phyloP scores from a whole-genome alignment of 1,140 invertebrate genomes.

The Gyrodactylus salaris region DNA sequence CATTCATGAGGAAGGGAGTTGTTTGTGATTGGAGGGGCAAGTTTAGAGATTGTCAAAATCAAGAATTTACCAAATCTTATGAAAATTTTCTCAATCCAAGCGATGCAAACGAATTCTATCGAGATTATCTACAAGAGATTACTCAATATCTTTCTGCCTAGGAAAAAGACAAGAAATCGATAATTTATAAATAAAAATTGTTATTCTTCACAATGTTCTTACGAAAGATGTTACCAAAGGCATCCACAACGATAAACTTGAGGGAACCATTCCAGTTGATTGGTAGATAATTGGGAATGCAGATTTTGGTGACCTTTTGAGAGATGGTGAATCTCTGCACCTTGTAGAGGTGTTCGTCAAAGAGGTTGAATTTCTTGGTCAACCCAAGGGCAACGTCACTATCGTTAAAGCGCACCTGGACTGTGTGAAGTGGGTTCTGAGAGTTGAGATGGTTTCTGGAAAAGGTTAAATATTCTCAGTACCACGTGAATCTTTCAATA shows the following conservation, averaged over 20 bases:
- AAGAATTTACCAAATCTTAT: neutral
- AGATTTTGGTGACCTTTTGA: neutral
- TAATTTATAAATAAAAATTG: neutral
- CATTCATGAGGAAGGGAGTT: conserved; percentile 3
- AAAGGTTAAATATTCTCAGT: no score
- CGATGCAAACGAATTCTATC: neutral
- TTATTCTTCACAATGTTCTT: neutral
- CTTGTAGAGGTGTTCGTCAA: neutral
- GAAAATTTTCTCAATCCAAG: neutral
- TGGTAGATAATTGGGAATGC: neutral
- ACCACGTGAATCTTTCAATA: no score
- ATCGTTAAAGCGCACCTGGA: neutral
- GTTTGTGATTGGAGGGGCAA: conserved; percentile 1
- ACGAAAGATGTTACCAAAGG: neutral
- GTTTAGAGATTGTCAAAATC: neutral
- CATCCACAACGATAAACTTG: neutral
- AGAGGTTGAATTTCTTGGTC: neutral
- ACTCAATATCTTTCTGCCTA: neutral
- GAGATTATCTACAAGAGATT: neutral
- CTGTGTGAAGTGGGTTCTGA: neutral
- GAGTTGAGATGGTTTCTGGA: neutral
- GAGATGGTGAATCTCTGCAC: neutral
- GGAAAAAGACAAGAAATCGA: no score
- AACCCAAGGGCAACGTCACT: neutral
- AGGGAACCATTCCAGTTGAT: neutral